Conservation (phyloP, 1,140 invertebrate genomes). For the Trypoxylus dichotomus region DNA sequence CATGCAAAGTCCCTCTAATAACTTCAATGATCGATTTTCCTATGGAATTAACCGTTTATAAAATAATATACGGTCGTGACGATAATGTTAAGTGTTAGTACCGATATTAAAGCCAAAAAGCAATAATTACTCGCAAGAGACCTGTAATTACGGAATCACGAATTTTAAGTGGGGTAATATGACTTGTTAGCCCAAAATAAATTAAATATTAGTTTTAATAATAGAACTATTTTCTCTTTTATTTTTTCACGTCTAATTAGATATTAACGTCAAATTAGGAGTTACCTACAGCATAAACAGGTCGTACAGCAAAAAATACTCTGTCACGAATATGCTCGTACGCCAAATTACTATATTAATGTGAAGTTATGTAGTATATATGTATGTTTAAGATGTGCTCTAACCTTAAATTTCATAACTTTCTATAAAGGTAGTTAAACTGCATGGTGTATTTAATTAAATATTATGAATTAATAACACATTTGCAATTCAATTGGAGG, state of each 20-base stretch:
- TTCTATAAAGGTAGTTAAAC: too few relatives aligned
- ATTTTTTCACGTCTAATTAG: neutral
- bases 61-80: neutral
- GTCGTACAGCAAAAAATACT: too few relatives aligned
- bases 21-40: neutral
- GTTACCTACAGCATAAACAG: neutral
- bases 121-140: neutral
- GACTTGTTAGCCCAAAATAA: neutral
- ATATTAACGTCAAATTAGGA: neutral
- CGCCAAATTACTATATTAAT: too few relatives aligned
- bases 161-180: neutral
- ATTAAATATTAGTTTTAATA: constrained; percentile 8
- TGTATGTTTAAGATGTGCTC: too few relatives aligned
- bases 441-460: too few relatives aligned
- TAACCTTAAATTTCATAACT: too few relatives aligned
- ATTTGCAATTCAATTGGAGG: too few relatives aligned
- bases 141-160: neutral
- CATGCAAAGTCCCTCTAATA: neutral
- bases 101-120: neutral
- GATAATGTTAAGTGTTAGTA: neutral
- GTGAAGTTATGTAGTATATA: too few relatives aligned
- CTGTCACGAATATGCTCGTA: too few relatives aligned
- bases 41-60: neutral
- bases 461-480: too few relatives aligned
- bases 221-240: neutral